Evolutionary conservation across 2,797 vertebrate species (phyloP).

Genomic region (Chrosomus eos): DNA sequence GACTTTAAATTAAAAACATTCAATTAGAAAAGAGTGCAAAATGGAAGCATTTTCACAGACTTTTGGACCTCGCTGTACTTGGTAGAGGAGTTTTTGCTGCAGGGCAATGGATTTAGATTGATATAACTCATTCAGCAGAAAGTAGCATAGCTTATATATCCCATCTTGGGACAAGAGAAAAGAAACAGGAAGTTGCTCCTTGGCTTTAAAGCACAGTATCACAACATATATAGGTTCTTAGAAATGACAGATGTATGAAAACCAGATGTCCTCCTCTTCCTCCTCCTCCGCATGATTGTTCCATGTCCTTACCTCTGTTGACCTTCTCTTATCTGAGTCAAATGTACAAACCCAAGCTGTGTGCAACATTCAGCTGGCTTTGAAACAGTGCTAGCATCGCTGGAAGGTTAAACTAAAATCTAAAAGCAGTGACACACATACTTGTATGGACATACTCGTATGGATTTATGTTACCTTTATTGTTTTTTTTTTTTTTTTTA

Average conservation of each 20-base stretch:
- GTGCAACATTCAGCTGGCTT: neutral
- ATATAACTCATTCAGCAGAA: constrained; percentile 20
- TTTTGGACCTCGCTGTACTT: neutral
- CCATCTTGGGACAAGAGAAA: neutral
- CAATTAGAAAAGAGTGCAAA: neutral
- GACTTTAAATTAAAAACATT: neutral
- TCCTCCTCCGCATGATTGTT: neutral
- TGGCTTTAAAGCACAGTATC: constrained; percentile 3
- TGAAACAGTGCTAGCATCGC: neutral
- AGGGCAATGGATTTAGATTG: constrained; percentile 19
- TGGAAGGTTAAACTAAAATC: neutral
- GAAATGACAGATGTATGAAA: constrained; percentile 35
- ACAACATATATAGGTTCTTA: constrained; percentile 17
- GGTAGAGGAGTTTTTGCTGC: constrained; percentile 6
- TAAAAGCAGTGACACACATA: neutral
- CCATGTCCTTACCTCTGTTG: constrained; percentile 27
- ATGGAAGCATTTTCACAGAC: neutral
- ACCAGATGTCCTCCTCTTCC: constrained; percentile 12
- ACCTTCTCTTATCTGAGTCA: constrained; percentile 25
- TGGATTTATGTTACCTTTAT: neutral
- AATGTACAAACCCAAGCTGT: constrained; percentile 31
- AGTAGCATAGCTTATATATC: neutral
- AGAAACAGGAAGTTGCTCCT: constrained; percentile 27
- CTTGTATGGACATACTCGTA: neutral
- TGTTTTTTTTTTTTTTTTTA: neutral